Percentiles rank a stretch among this genome's conserved stretches.
These are phyloP conservation scores for Malachius bipustulatus DNA, from an alignment of 2,888 invertebrate genomes.

Conservation along the genomic window DNA sequence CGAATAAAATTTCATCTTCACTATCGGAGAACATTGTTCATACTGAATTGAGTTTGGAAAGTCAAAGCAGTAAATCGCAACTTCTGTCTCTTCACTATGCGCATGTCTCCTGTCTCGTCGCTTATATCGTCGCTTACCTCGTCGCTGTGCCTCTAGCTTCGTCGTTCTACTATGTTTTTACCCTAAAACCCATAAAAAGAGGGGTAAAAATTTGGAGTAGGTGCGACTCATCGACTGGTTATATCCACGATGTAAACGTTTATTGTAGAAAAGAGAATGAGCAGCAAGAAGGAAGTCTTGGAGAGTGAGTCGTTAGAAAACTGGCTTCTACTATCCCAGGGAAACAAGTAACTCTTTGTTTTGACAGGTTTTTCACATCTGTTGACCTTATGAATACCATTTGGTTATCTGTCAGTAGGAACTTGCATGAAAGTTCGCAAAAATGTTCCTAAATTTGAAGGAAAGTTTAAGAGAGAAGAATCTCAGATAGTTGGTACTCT, in stretches of 20 bases:
- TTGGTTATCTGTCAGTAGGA: constrained; percentile 6
- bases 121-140: too few relatives aligned
- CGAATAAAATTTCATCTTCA: too few relatives aligned
- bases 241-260: constrained; percentile 16
- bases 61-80: too few relatives aligned
- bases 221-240: constrained; percentile 14
- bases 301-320: constrained; percentile 10
- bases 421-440: constrained; percentile 12
- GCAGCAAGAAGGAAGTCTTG: constrained; percentile 4
- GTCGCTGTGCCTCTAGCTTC: too few relatives aligned
- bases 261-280: constrained; percentile 15
- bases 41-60: too few relatives aligned
- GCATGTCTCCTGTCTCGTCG: too few relatives aligned
- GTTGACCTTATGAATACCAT: constrained; percentile 7
- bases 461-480: constrained; percentile 10
- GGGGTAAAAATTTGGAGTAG: constrained; percentile 16
- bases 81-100: too few relatives aligned
- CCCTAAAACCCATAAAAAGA: too few relatives aligned
- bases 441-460: constrained; percentile 12
- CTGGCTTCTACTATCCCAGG: constrained; percentile 4
- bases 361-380: constrained; percentile 13
- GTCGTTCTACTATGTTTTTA: too few relatives aligned
- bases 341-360: constrained; percentile 8
- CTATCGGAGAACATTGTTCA: too few relatives aligned
- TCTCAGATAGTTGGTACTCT: constrained; percentile 8